Evolutionary conservation across 1,140 invertebrate species (phyloP).

Genomic region (Scaptomyza graminum): DNA sequence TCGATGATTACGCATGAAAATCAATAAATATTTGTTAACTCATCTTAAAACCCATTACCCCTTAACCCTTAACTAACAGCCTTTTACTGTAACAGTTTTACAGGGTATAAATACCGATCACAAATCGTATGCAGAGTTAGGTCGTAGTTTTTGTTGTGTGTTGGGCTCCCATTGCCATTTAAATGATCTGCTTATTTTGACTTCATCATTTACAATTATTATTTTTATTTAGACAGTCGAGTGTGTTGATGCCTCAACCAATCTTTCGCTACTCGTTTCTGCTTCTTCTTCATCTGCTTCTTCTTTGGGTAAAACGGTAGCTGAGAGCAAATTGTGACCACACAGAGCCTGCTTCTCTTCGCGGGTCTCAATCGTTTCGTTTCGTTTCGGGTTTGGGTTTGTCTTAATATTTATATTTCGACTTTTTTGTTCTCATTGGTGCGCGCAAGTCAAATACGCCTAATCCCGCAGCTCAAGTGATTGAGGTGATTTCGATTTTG

Average conservation of each 20-base stretch:
- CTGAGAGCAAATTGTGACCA: constrained; percentile 28
- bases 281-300: neutral
- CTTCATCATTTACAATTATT: constrained; percentile 82
- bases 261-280: constrained; percentile 5
- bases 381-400: neutral
- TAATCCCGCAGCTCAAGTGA: constrained; percentile 83
- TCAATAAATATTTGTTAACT: too few relatives aligned
- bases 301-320: constrained; percentile 71
- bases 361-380: neutral
- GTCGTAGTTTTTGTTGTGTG: constrained; percentile 1
- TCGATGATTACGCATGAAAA: too few relatives aligned
- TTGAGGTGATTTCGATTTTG: constrained; percentile 79
- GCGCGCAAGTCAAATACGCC: constrained; percentile 82
- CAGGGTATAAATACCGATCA: constrained; percentile 24
- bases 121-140: constrained; percentile 18
- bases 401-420: constrained; percentile 12
- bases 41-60: too few relatives aligned
- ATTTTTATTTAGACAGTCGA: constrained; percentile 80
- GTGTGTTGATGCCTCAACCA: constrained; percentile 34
- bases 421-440: constrained; percentile 57
- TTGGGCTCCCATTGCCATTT: constrained; percentile 54
- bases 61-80: too few relatives aligned
- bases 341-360: constrained; percentile 28
- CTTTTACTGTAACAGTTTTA: too few relatives aligned
- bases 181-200: constrained; percentile 81